Evolutionary conservation across 2,888 invertebrate species (phyloP), one percentile per base, ranked within the genome.

Genomic region (Anorthoa munda): DNA sequence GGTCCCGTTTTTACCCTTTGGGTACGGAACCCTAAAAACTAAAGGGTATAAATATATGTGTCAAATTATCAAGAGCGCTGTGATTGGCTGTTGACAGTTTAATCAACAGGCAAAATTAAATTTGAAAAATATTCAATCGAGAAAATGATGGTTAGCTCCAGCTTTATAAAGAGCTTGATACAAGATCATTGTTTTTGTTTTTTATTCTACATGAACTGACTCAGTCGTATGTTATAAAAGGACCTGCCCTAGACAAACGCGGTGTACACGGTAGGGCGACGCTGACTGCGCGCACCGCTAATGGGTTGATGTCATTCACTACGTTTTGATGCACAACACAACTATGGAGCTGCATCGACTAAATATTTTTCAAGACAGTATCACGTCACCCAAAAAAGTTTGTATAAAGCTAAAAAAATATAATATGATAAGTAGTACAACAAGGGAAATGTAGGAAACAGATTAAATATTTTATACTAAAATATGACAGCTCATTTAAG

Each of bases 251-350:
- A 89, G 85, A 87, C 86, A 88, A 89, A 84, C 87, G 84, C 85
- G 85, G 78, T 88, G 85, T 85, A 86, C 85, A 88, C 86, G 88
- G 86, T 85, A 87, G 88, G 89, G 90, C 84, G 90, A 87, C 86
- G 92, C 89, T 91, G 92, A 91, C 92, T 92, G 86, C 90, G 89
- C 90, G 87, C 88, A 86, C 90, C 92, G 92, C 94, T 95, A 95
- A 95, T 95, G 94, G 95, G 90, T 94, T 94, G 94, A 95, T 95
- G 95, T 95, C 94, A 94, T 94, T 94, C 89, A 88, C 89, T 86
- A 89, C 87, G 83, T 88, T 84, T 86, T 87, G 85, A 80, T 67
- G 90, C 72, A 87, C 87, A 89, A n/a, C 17, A 79, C 48, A 75
- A 72, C 75, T 18, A 48, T 90, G 77, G 94, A 94, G 93, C 11